Evolutionary conservation across 2,888 invertebrate species (phyloP).

Genomic region (Mythimna impura): DNA sequence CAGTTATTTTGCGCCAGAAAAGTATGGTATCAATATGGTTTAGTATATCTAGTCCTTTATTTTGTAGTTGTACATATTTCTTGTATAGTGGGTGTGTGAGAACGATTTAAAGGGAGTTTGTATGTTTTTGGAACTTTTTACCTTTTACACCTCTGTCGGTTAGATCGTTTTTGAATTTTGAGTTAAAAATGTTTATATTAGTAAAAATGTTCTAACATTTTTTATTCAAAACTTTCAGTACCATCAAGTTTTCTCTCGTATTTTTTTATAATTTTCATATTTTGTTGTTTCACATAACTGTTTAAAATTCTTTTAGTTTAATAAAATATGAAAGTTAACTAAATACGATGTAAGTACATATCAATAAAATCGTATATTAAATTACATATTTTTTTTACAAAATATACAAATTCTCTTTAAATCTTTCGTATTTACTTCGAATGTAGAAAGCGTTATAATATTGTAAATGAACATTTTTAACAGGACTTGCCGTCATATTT

Average conservation of each 20-base stretch:
- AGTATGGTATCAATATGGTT: constrained; percentile 90
- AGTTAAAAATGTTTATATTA: constrained; percentile 19
- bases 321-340: constrained; percentile 64
- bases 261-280: constrained; percentile 58
- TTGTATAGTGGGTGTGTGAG: constrained; percentile 67
- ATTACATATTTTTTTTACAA: constrained; percentile 50
- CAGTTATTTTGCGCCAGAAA: constrained; percentile 88
- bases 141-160: not conserved
- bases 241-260: constrained; percentile 52
- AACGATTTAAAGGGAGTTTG: constrained; percentile 55
- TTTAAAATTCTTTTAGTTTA: constrained; percentile 50
- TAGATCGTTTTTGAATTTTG: constrained; percentile 15
- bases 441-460: constrained; percentile 57
- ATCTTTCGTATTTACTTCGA: constrained; percentile 62
- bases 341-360: constrained; percentile 79
- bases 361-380: constrained; percentile 62
- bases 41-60: constrained; percentile 84
- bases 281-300: constrained; percentile 58
- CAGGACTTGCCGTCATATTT: constrained; percentile 71
- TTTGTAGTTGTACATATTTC: constrained; percentile 71
- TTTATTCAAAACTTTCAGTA: constrained; percentile 26
- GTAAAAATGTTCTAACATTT: constrained; percentile 1
- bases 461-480: constrained; percentile 65
- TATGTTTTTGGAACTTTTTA: constrained; percentile 56
- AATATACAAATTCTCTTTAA: constrained; percentile 71